Conservation (phyloP, 2,797 vertebrate species). For the Artibeus lituratus region DNA sequence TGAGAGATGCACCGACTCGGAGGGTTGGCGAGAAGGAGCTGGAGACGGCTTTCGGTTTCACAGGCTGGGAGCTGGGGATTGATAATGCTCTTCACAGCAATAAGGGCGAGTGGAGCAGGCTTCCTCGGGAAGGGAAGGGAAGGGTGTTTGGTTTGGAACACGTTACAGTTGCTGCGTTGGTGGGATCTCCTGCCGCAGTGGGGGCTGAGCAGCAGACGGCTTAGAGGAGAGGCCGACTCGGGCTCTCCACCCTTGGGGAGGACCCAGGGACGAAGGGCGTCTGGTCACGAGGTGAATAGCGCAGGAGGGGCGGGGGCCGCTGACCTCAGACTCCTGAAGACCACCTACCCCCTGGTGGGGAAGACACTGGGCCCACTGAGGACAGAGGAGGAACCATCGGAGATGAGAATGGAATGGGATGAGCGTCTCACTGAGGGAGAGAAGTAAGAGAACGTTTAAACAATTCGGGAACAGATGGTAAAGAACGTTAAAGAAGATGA, state of each 20-base stretch:
- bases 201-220: not conserved
- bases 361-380: not conserved
- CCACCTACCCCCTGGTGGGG: too few relatives aligned
- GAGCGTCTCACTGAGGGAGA: not conserved
- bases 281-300: not conserved
- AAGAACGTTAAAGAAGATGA: not conserved
- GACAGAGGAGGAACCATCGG: not conserved
- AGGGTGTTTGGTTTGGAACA: not conserved
- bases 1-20: not conserved
- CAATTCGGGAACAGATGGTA: not conserved
- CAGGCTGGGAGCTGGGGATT: not conserved
- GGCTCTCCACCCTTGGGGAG: not conserved
- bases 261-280: not conserved
- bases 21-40: not conserved
- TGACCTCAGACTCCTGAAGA: not conserved
- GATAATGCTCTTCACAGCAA: slow-evolving; percentile 33
- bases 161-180: not conserved
- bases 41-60: not conserved
- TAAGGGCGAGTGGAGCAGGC: not conserved
- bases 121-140: not conserved
- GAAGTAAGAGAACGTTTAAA: not conserved
- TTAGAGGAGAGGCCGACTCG: not conserved
- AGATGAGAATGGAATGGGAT: not conserved
- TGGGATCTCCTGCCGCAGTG: not conserved
- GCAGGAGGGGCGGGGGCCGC: not conserved